A percentile compares a stretch with the other conserved stretches of the same genome.
phyloP scores from a whole-genome alignment of 2,888 invertebrate genomes.

The Drepanosiphum platanoidis region DNA sequence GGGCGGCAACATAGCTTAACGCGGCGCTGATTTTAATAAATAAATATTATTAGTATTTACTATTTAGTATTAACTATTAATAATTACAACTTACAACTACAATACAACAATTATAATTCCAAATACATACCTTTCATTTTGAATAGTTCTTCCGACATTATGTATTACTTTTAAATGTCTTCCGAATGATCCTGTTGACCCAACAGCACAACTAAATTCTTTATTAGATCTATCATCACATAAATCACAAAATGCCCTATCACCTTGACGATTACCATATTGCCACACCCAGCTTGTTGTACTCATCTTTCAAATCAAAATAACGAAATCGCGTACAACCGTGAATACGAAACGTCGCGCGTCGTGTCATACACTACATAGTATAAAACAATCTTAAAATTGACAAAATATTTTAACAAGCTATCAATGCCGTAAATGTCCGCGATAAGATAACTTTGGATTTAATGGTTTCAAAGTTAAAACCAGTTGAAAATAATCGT shows the following conservation, averaged over 20 bases:
- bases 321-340: background rate
- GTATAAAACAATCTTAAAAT: conserved; percentile 5
- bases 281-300: conserved; percentile 9
- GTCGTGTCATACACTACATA: background rate
- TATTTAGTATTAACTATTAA: too few relatives aligned
- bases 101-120: background rate
- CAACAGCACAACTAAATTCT: conserved; percentile 12
- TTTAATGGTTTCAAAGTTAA: background rate
- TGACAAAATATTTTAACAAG: background rate
- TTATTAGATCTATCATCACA: conserved; percentile 10
- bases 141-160: background rate
- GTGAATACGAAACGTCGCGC: background rate
- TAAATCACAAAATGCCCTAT: conserved; percentile 7
- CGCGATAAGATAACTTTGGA: background rate
- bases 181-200: conserved; percentile 7
- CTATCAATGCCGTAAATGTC: background rate
- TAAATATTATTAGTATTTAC: too few relatives aligned
- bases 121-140: background rate
- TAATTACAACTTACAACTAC: too few relatives aligned
- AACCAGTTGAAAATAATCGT: background rate
- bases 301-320: background rate
- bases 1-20: too few relatives aligned
- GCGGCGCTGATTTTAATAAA: too few relatives aligned
- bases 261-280: background rate
- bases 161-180: conserved; percentile 21